Base-by-base conservation (phyloP, 2,888 invertebrate species). In the Melanostoma mellinum region DNA sequence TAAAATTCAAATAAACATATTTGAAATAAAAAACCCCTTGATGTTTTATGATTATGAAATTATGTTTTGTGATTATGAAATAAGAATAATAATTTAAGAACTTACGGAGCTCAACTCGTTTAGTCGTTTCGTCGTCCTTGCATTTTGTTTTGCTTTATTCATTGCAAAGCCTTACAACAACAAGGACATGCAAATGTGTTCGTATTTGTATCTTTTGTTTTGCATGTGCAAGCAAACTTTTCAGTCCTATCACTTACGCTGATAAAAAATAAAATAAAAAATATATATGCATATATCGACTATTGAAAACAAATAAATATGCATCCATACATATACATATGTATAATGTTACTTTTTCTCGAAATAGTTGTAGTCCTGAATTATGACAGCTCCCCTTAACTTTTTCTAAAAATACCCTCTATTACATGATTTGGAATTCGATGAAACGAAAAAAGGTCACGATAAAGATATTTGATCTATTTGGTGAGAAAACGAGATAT, bases 41-140 rank as follows among this genome's bases (percentile, higher is more conserved):
- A 77, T 72, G 61, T 77, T 81, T 81, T 81, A n/a, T 77, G 72
- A 77, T 81, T 81, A 77, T 72, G 72, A 67, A 77, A 61, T 81
- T 81, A 77, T 72, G 61, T 77, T 81, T 81, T 81, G n/a, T 77
- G 72, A 77, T 81, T 81, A 77, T 72, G 72, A 67, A 77, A 61
- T 76, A 55, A 40, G 67, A 10, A 72, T 52, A 48, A 69, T 68
- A 67, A 60, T 42, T 76, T 69, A 72, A 32, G 71, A 71, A 71
- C 44, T 46, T 60, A 48, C 50, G 71, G 60, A 67, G 56, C 76
- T 61, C 44, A 10, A 76, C 71, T 71, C 55, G 38, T 67, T 81
- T 63, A 30, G 4, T 10, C 40, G 35, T 63, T 38, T 42, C 53
- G 32, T 20, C 33, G 32, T 52, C 42, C 30, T 52, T 63, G 9